Percentiles rank a stretch among this genome's conserved stretches.
phyloP scores from a whole-genome alignment of 2,888 invertebrate species.

The Pheosia tremula region DNA sequence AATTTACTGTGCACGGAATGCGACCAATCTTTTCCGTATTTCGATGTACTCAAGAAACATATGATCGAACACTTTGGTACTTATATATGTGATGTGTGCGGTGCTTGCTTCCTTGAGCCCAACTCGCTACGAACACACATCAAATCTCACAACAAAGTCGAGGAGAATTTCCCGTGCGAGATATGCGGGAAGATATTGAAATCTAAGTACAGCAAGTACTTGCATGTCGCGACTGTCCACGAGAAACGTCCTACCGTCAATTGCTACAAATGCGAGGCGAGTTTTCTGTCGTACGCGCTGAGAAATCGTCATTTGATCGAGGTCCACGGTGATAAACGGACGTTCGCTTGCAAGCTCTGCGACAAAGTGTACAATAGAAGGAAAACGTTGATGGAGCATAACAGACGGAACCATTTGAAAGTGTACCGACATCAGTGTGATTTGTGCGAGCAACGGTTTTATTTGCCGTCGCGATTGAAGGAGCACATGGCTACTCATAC shows the following conservation, averaged over 20 bases:
- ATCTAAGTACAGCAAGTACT: conserved; percentile 66
- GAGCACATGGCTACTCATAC: conserved; percentile 83
- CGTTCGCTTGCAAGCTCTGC: conserved; percentile 69
- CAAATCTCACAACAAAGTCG: conserved; percentile 71
- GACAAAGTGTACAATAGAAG: conserved; percentile 72
- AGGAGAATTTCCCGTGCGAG: conserved; percentile 76
- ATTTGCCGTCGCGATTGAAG: conserved; percentile 69
- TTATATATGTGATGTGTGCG: conserved; percentile 70
- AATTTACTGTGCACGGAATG: conserved; percentile 72
- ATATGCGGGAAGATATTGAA: conserved; percentile 75
- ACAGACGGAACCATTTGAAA: conserved; percentile 66
- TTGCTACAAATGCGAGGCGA: conserved; percentile 72
- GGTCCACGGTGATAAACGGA: conserved; percentile 69
- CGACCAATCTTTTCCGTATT: conserved; percentile 60
- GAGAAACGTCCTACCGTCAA: conserved; percentile 72
- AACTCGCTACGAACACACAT: conserved; percentile 74
- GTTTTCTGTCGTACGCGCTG: conserved; percentile 66
- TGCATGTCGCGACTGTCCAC: conserved; percentile 70
- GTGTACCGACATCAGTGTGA: conserved; percentile 72
- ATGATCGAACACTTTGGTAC: conserved; percentile 75
- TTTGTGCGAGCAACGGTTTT: conserved; percentile 73
- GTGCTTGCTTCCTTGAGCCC: conserved; percentile 75
- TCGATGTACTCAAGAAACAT: conserved; percentile 68
- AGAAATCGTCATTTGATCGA: conserved; percentile 71
- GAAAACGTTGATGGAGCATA: conserved; percentile 72